Evolutionary conservation across 2,888 invertebrate genomes (phyloP).

Genomic region (Uloborus plumipes): DNA sequence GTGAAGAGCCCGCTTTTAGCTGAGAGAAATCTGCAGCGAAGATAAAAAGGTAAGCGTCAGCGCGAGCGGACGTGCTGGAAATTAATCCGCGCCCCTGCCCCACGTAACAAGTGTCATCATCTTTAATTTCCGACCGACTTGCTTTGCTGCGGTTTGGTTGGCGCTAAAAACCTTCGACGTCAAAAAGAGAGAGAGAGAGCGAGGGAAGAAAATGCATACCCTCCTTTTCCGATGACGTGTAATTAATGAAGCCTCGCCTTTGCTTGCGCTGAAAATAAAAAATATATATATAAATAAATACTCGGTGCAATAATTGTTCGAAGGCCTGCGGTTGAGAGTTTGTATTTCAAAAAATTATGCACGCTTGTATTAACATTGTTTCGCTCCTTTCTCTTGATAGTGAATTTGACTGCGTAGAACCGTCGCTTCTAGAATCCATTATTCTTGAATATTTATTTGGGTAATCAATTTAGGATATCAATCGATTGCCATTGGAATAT

Average conservation of each 20-base stretch:
- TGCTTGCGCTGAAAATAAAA: too few relatives aligned
- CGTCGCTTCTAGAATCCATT: too few relatives aligned
- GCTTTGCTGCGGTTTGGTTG: slow-evolving; percentile 25
- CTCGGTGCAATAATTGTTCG: slow-evolving; percentile 31
- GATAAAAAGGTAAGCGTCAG: slow-evolving; percentile 46
- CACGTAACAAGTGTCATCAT: slow-evolving; percentile 59
- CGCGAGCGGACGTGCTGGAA: slow-evolving; percentile 39
- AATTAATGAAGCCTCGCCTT: too few relatives aligned
- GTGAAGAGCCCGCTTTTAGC: too few relatives aligned
- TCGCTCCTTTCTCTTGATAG: background rate
- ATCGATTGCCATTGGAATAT: too few relatives aligned
- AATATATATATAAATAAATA: too few relatives aligned
- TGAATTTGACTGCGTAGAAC: too few relatives aligned
- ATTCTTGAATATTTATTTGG: too few relatives aligned
- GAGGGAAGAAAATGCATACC: background rate
- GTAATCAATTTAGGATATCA: too few relatives aligned
- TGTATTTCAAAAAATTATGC: slow-evolving; percentile 1
- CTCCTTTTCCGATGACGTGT: too few relatives aligned
- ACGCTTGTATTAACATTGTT: background rate
- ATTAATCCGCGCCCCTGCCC: slow-evolving; percentile 55
- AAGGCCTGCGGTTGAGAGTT: slow-evolving; percentile 38
- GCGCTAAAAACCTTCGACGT: slow-evolving; percentile 54
- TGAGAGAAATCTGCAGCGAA: background rate
- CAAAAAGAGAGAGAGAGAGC: slow-evolving; percentile 44
- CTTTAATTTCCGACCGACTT: slow-evolving; percentile 60